phyloP scores from a whole-genome alignment of 2,888 invertebrate genomes.

The Clepsis dumicolana region DNA sequence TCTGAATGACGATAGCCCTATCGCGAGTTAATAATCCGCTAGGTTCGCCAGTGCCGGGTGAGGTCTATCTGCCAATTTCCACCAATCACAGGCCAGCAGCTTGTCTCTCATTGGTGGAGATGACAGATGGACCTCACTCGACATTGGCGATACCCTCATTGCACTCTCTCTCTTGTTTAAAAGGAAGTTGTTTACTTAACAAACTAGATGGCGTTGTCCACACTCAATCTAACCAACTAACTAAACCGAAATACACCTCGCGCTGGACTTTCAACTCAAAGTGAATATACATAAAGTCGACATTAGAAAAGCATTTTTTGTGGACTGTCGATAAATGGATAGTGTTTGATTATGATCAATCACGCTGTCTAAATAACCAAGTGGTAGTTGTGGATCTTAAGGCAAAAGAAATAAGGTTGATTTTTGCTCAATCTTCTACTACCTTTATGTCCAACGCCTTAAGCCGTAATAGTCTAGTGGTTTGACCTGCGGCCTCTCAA shows the following conservation, averaged over 20 bases:
- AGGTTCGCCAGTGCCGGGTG: no score
- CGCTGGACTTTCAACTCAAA: not conserved
- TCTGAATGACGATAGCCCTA: no score
- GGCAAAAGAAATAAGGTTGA: not conserved
- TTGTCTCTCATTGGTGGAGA: no score
- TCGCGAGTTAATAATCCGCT: no score
- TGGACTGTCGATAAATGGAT: not conserved
- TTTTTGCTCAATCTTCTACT: not conserved
- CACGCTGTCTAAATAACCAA: not conserved
- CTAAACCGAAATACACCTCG: not conserved
- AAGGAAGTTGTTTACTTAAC: not conserved
- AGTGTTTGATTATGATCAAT: constrained; percentile 7
- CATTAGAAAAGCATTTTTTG: not conserved
- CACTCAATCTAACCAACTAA: not conserved
- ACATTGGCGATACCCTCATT: no score
- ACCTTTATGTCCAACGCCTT: no score
- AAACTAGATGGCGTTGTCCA: not conserved
- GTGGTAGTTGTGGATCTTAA: not conserved
- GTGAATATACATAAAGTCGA: not conserved
- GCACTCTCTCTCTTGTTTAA: not conserved
- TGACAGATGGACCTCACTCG: no score
- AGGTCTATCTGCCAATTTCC: no score
- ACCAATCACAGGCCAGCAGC: no score
- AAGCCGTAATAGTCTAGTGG: no score
- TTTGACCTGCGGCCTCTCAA: no score